phyloP scores from a whole-genome alignment of 2,888 invertebrate species.

The Abscondita cerata region DNA sequence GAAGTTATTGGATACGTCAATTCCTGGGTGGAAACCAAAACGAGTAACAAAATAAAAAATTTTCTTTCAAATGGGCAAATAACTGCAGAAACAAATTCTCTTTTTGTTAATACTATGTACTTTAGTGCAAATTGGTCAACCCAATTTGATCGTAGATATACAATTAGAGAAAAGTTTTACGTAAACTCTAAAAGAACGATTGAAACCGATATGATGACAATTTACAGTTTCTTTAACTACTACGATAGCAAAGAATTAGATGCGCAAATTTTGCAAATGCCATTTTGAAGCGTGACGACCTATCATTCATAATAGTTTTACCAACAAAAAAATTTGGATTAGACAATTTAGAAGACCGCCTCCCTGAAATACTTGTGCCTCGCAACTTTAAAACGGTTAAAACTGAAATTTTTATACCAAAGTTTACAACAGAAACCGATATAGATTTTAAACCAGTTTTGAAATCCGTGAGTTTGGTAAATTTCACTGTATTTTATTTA shows the following conservation, averaged over 20 bases:
- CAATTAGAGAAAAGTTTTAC: conserved; percentile 38
- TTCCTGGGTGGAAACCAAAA: conserved; percentile 52
- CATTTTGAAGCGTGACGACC: conserved; percentile 40
- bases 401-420: conserved; percentile 38
- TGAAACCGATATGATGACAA: conserved; percentile 48
- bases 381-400: conserved; percentile 12
- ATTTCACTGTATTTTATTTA: no score
- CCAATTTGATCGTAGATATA: conserved; percentile 27
- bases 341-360: conserved; percentile 24
- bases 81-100: conserved; percentile 40
- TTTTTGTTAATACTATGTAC: conserved; percentile 54
- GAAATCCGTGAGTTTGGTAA: neutral
- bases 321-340: conserved; percentile 37
- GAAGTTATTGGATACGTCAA: conserved; percentile 49
- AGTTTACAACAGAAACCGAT: conserved; percentile 28
- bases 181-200: conserved; percentile 34
- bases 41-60: conserved; percentile 51
- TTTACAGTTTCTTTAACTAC: conserved; percentile 45
- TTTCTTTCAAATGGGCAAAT: conserved; percentile 44
- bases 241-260: conserved; percentile 46
- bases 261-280: conserved; percentile 49
- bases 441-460: conserved; percentile 1
- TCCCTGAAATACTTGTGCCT: conserved; percentile 26
- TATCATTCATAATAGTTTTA: conserved; percentile 39
- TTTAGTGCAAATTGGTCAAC: conserved; percentile 50